Evolutionary conservation across 2,113 vertebrate species (phyloP).

Genomic region (Laticauda colubrina): DNA sequence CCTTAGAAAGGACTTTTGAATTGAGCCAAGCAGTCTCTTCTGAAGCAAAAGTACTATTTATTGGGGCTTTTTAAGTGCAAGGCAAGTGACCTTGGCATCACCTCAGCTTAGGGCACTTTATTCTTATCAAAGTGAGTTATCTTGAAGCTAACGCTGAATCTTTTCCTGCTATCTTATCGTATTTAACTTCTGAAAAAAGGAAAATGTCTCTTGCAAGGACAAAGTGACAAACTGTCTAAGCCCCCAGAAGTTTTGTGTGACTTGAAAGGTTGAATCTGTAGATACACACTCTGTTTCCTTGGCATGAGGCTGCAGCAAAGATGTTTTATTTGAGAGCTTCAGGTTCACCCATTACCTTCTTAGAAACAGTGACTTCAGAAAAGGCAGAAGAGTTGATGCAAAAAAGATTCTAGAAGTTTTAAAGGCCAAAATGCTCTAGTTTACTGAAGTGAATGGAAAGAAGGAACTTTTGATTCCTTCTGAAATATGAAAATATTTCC

Average conservation of each 20-base stretch:
- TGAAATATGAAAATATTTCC: conserved; percentile 8
- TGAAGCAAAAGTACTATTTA: conserved; percentile 58
- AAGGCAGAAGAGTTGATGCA: neutral
- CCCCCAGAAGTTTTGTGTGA: neutral
- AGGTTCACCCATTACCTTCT: neutral
- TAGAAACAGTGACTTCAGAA: neutral
- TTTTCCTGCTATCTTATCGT: conserved; percentile 56
- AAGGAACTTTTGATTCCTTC: conserved; percentile 18
- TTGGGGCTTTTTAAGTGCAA: conserved; percentile 62
- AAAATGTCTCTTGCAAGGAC: conserved; percentile 51
- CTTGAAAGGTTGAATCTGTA: neutral
- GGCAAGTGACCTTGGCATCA: conserved; percentile 71
- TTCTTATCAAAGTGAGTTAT: conserved; percentile 62
- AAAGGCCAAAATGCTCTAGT: neutral
- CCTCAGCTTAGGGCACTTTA: conserved; percentile 63
- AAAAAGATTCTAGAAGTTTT: neutral
- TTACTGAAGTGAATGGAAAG: neutral
- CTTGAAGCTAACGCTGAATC: conserved; percentile 59
- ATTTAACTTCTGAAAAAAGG: conserved; percentile 37
- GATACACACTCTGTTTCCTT: neutral
- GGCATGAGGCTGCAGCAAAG: neutral
- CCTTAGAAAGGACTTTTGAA: neutral
- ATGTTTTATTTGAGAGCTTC: neutral
- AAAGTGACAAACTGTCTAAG: conserved; percentile 43
- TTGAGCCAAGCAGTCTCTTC: conserved; percentile 57